Conservation (phyloP, 2,113 vertebrate species). For the Otolemur garnettii region DNA sequence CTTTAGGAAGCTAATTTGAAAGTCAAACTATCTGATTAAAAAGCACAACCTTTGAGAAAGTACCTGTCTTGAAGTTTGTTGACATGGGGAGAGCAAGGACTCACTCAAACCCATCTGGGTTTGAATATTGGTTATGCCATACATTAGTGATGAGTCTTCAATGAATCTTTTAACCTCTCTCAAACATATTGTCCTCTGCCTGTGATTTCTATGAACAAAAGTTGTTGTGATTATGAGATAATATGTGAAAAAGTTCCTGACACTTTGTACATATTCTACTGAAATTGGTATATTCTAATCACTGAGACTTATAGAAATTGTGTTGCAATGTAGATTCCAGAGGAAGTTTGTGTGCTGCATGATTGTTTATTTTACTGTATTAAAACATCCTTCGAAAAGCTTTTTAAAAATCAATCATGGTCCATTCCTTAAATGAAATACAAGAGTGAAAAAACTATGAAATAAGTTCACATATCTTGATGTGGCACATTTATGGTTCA, state of each 20-base stretch:
- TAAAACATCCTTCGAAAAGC: neutral
- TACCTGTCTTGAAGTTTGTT: neutral
- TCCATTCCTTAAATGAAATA: neutral
- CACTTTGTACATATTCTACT: neutral
- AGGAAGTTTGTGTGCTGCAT: neutral
- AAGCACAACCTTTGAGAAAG: no score
- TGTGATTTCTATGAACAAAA: neutral
- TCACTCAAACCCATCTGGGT: neutral
- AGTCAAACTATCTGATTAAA: slow-evolving; percentile 15
- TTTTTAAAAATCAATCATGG: neutral
- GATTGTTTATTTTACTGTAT: neutral
- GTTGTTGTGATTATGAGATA: neutral
- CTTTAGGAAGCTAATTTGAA: neutral
- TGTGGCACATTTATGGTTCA: neutral
- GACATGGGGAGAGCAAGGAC: neutral
- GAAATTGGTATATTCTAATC: neutral
- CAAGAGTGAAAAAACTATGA: neutral
- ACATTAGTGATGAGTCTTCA: neutral
- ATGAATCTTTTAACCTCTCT: neutral
- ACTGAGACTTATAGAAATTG: neutral
- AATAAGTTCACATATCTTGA: neutral
- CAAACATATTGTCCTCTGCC: neutral
- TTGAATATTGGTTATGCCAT: neutral
- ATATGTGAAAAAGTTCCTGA: neutral
- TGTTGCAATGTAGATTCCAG: neutral